These are phyloP conservation scores for Galerucella calmariensis DNA, from an alignment of 2,888 invertebrate genomes.

Conservation along the genomic window DNA sequence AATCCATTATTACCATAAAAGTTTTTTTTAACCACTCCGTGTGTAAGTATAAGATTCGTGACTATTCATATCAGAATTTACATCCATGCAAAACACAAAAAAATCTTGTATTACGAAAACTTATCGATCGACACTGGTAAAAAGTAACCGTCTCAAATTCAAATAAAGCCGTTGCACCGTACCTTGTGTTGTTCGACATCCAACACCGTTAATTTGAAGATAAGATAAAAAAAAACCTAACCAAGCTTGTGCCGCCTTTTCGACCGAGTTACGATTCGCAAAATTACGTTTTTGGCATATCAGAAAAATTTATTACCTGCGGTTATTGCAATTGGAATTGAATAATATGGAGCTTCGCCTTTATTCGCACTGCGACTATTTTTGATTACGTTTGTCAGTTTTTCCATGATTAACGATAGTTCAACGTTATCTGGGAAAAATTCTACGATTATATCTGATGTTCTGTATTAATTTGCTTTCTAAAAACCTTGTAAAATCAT, in stretches of 20 bases:
- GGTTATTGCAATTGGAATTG: constrained; percentile 12
- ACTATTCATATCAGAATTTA: not conserved
- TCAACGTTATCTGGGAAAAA: too few species aligned
- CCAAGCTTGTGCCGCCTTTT: constrained; percentile 30
- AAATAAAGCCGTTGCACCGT: too few species aligned
- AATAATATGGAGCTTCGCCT: not conserved
- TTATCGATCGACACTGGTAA: too few species aligned
- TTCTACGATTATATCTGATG: too few species aligned
- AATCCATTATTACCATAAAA: not conserved
- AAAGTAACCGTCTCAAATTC: too few species aligned
- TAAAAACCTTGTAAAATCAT: too few species aligned
- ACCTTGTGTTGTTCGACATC: constrained; percentile 9
- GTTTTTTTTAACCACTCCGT: not conserved
- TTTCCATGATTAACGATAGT: not conserved
- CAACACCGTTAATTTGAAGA: constrained; percentile 25
- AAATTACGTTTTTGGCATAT: constrained; percentile 49
- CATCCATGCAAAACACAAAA: not conserved
- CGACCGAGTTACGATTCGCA: constrained; percentile 45
- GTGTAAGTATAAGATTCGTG: not conserved
- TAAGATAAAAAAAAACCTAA: constrained; percentile 33
- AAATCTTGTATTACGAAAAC: too few species aligned
- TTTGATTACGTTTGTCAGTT: constrained; percentile 3
- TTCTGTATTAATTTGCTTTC: too few species aligned
- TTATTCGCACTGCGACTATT: not conserved
- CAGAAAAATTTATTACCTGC: constrained; percentile 36